phyloP scores from a whole-genome alignment of 2,113 vertebrate species.

The Corvus hawaiiensis region DNA sequence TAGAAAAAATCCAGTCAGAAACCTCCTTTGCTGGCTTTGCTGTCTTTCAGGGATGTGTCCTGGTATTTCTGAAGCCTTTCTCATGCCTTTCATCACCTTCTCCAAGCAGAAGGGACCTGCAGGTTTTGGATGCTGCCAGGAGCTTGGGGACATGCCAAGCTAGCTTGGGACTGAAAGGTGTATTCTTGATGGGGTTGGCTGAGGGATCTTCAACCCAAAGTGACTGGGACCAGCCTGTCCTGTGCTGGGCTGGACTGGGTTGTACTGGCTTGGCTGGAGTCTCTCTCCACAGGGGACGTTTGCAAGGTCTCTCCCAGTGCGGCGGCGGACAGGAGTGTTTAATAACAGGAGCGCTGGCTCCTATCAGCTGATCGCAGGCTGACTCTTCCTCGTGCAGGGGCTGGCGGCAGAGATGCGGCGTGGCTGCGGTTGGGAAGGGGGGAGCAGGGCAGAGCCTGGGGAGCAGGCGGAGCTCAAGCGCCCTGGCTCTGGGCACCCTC shows the following conservation, averaged over 20 bases:
- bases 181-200: background rate
- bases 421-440: background rate
- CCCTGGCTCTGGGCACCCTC: accelerated
- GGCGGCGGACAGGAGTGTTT: background rate
- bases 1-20: background rate
- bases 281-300: background rate
- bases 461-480: background rate
- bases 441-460: background rate
- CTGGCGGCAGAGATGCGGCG: background rate
- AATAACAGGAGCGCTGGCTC: background rate
- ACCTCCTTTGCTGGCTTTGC: background rate
- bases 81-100: background rate
- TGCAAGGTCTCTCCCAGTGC: background rate
- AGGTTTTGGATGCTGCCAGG: background rate
- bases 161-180: background rate
- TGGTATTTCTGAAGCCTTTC: background rate
- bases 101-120: background rate
- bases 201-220: background rate
- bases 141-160: background rate
- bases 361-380: constrained; percentile 75
- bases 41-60: background rate
- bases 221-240: background rate
- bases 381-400: constrained; percentile 17
- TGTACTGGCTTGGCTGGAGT: background rate
- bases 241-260: background rate